Base-by-base conservation (phyloP, 2,888 invertebrate species). In the Automeris io region DNA sequence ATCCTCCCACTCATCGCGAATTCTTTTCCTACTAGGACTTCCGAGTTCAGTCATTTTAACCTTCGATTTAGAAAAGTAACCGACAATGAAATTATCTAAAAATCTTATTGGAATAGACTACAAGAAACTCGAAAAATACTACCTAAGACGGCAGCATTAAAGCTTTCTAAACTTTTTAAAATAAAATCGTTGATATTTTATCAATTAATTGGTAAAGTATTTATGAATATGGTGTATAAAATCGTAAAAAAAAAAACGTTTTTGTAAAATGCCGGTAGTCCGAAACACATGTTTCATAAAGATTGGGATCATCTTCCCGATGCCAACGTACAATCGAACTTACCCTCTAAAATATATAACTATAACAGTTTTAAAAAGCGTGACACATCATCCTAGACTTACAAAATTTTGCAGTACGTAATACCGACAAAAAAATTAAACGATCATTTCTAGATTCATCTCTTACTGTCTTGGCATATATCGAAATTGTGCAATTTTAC, bases 1-100 rank as follows among this genome's bases (percentile, higher is more conserved):
- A 41, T 55, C 57, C 39, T 62, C 66, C 13, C 78, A 78, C 24
- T 79, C 75, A 63, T 65, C 65, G 43, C 76, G 70, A 39, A 62
- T 55, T 57, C 81, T 71, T 71, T 82, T 82, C 54, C 66, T 70
- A 62, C 37, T 43, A 55, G 54, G 56, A 49, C 54, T 46, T 33
- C 47, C 39, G 39, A 56, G 47, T 57, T 60, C 57, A 69, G 56
- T 68, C 49, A 51, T 49, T 37, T 37, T 34, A 35, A 57, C 64
- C 62, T 61, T 61, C 19, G 46, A 45, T 51, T 41, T 37, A 43
- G 47, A 54, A 54, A 47, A 13, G 26, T 18, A 37, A 37, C 23
- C 23, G 12, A 13, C 12, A 16, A 12, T 32, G 23, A n/a, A 32
- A n/a, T n/a, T n/a, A n/a, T n/a, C n/a, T 8, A 13, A 1, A 11